Evolutionary conservation across 2,888 invertebrate genomes (phyloP), one percentile per base, ranked within the genome.

Genomic region (Pammene aurita): DNA sequence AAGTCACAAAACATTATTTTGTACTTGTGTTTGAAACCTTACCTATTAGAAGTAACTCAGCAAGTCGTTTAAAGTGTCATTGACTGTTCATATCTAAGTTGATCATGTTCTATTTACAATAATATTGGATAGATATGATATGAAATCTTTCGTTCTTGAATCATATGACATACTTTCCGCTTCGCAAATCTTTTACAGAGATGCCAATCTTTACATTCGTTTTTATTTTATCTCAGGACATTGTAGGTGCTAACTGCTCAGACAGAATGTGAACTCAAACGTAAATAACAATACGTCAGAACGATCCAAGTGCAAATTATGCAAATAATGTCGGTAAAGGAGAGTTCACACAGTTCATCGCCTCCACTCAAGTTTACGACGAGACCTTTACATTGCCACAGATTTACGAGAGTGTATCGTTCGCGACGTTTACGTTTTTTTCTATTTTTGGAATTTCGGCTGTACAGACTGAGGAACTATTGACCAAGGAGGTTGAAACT

Each of bases 281-380:
- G 57, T 35, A 65, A 50, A 66, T 46, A 65, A 65, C 46, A 66
- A 41, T 50, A 57, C 41, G 42, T 52, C 42, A 34, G 52, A 42
- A 58, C 58, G 42, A 58, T 50, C 50, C 41, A 42, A 66, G 58
- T 41, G 16, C 10, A 26, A 34, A 50, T 52, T 66, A 66, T 66
- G 62, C 62, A 67, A 67, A 67, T 55, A 62, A 18, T 14, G 7
- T 41, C 26, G 34, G 46, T 57, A 67, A 41, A 58, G 18, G 14
- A 18, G 57, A 38, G 61, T 66, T 42, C 54, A 44, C 44, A 35
- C 60, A 66, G 67, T 62, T 67, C 67, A 50, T 56, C 55, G 67
- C 16, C 67, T 56, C 67, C 67, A 61, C 66, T 66, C 66, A 52
- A 46, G 34, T 57, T 52, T 57, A 62, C 48, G 65, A 50, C n/a